Conservation (phyloP, 2,888 invertebrate genomes). For the Ischnura elegans region DNA sequence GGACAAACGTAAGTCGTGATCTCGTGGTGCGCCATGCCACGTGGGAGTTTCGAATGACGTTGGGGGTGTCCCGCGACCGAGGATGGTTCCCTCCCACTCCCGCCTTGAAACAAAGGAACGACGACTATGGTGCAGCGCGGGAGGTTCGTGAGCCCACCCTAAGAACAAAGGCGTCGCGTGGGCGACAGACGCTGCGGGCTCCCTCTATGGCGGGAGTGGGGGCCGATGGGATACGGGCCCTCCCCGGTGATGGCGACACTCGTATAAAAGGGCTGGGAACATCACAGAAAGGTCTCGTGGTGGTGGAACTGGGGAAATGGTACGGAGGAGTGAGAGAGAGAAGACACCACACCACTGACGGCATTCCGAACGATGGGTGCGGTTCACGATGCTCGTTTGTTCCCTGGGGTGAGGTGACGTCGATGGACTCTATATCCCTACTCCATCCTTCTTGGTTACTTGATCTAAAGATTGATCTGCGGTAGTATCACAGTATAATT, state of each 20-base stretch:
- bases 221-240: neutral
- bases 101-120: slow-evolving; percentile 4
- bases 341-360: neutral
- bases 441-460: too few relatives aligned
- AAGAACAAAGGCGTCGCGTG: neutral
- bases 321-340: neutral
- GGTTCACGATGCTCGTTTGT: neutral
- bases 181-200: neutral
- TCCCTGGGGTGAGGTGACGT: neutral
- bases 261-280: neutral
- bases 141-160: neutral
- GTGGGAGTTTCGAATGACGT: neutral
- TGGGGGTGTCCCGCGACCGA: neutral
- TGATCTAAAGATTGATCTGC: too few relatives aligned
- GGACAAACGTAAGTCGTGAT: neutral
- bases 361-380: neutral
- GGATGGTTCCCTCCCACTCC: neutral
- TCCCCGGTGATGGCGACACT: neutral
- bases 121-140: neutral
- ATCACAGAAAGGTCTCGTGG: neutral
- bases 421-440: neutral
- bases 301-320: too few relatives aligned
- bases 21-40: neutral
- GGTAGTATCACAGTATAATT: too few relatives aligned
- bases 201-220: neutral